Evolutionary conservation across 2,888 invertebrate species (phyloP), one percentile per base, ranked within the genome.

Genomic region (Neoascia interrupta): DNA sequence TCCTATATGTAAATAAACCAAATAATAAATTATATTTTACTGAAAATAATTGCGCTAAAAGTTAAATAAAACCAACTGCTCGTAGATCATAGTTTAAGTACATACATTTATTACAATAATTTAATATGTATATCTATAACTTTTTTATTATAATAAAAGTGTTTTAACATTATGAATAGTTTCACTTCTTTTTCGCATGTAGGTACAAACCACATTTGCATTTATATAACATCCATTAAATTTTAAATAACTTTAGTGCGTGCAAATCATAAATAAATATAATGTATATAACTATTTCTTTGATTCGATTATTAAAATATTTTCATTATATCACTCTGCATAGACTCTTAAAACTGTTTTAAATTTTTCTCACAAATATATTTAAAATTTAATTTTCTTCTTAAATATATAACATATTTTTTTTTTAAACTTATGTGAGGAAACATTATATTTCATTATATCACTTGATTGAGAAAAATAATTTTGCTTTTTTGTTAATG

Each of bases 21-120:
- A n/a, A n/a, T n/a, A n/a, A n/a, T n/a, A n/a, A n/a, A n/a, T n/a
- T n/a, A n/a, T n/a, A n/a, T n/a, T n/a, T n/a, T n/a, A n/a, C n/a
- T n/a, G n/a, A n/a, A n/a, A n/a, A n/a, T n/a, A n/a, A n/a, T n/a
- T 26, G 1, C 2, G 15, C 15, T 16, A 8, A 1, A 3, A 13
- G n/a, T 37, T 16, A 37, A 34, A 19, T 39, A 39, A 19, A 16
- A 18, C 13, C 15, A 5, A 8, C 13, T 15, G 8, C n/a, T n/a
- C n/a, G n/a, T n/a, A n/a, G 26, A 54, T 70, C 28, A 56, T 58
- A 58, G 51, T 58, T 69, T 73, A 73, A 66, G 72, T 64, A 73
- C n/a, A n/a, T n/a, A n/a, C 72, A 51, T 73, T 73, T 73, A 73
- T 73, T 73, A 37, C 43, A 58, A 37, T 66, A 37, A 66, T 51